phyloP scores from a whole-genome alignment of 2,888 invertebrate species.

The Panorpa germanica region DNA sequence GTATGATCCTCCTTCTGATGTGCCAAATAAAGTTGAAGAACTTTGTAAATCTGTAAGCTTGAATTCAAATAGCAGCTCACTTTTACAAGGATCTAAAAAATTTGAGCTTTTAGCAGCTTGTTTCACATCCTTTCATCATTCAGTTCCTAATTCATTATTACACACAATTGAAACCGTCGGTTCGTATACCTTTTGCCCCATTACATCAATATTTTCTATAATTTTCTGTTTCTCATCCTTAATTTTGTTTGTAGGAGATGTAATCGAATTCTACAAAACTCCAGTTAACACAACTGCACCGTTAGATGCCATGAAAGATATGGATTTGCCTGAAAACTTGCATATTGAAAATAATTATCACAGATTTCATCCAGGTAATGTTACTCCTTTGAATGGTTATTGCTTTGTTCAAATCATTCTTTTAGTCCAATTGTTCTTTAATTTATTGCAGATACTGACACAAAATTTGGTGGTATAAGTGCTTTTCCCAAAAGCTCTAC shows the following conservation, averaged over 20 bases:
- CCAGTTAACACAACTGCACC: conserved; percentile 51
- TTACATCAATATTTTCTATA: not conserved
- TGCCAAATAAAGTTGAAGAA: conserved; percentile 34
- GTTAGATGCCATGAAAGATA: conserved; percentile 46
- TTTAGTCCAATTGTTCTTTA: conserved; percentile 9
- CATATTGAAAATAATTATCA: conserved; percentile 65
- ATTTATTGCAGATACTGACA: conserved; percentile 40
- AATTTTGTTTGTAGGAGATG: conserved; percentile 32
- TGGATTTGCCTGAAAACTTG: conserved; percentile 71
- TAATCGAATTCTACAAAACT: conserved; percentile 51
- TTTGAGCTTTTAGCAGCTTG: conserved; percentile 52
- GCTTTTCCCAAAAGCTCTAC: conserved; percentile 77
- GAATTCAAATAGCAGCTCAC: conserved; percentile 20
- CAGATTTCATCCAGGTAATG: conserved; percentile 62
- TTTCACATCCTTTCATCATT: conserved; percentile 49
- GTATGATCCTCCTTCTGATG: conserved; percentile 53
- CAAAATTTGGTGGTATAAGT: conserved; percentile 51
- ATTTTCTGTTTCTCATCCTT: conserved; percentile 7
- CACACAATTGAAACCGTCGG: conserved; percentile 53
- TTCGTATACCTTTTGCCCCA: conserved; percentile 19
- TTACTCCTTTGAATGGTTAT: no score
- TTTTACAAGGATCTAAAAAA: conserved; percentile 33
- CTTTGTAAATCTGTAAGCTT: conserved; percentile 38
- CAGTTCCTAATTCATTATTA: conserved; percentile 68
- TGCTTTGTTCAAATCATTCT: conserved; percentile 10